Evolutionary conservation across 2,113 vertebrate species (phyloP), one percentile per base, ranked within the genome.

Genomic region (Herpailurus yagouaroundi): DNA sequence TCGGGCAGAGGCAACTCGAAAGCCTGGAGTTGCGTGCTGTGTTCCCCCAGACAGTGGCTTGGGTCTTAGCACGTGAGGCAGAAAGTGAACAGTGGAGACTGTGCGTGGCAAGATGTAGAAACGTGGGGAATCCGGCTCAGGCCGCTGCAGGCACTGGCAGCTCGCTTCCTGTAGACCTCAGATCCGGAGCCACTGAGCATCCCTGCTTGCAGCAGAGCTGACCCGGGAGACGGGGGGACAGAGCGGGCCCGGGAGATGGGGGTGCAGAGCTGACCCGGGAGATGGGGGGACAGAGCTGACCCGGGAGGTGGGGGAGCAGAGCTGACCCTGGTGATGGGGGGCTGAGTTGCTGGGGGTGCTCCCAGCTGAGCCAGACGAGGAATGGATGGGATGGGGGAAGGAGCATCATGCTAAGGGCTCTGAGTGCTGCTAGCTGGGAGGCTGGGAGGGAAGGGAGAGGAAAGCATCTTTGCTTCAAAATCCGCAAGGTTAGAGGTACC

Each of bases 51-150:
- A 73, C 25, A 3, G 2, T 5, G 21, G 10, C 33, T 5, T 18
- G 0, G 7, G 4, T 7, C 3, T 15, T 2, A 3, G 36, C 8
- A 57, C 3, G 10, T 23, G 19, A 79, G 16, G 6, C 3, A 25
- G 50, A 41, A 33, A 7, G 5, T 33, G 4, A 10, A 4, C 7
- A n/a, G 3, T 0, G 25, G 21, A 60, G 29, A 19, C 8, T 18
- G 6, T 3, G 1, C 18, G 27, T 45, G 25, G 1, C 1, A 19
- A 82, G 18, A 0, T 27, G 21, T n/a, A 45, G 27, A 38, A 60
- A 38, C 5, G 0, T 16, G 8, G 82, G 16, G 33, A 3, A 15
- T 21, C 15, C 10, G 11, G 5, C 3, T 21, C 1, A 9, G 25
- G 14, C 33, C 16, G 8, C 4, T 7, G 14, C 10, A 3, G 0